These are phyloP conservation scores for Zaprionus inermis DNA, from an alignment of 1,140 invertebrate species.

Conservation along the genomic window DNA sequence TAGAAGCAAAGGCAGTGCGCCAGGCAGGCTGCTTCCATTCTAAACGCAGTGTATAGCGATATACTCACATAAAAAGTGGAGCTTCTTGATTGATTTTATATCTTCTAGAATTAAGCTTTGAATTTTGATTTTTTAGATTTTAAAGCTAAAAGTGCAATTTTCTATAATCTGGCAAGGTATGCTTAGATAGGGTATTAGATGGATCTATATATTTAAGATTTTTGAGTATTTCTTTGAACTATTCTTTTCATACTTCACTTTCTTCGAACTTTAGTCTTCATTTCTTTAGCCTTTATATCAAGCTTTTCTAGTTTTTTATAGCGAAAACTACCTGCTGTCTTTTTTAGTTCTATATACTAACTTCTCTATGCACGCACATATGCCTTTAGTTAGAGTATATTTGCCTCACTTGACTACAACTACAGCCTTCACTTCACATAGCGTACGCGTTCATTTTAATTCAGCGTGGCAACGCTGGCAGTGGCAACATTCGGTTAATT, in stretches of 20 bases:
- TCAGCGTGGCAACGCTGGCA: conserved; percentile 34
- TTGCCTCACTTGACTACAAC: neutral
- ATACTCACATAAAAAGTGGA: neutral
- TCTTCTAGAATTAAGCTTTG: neutral
- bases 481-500: conserved; percentile 71
- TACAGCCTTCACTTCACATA: conserved; percentile 27
- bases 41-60: neutral
- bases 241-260: no score
- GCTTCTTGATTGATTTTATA: neutral
- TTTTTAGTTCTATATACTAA: no score
- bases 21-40: neutral
- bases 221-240: no score
- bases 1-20: neutral
- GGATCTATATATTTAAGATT: no score
- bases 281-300: neutral
- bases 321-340: no score
- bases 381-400: neutral
- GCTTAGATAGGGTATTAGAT: no score
- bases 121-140: neutral
- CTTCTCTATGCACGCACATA: no score
- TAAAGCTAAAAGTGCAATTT: no score
- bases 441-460: conserved; percentile 47
- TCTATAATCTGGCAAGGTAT: no score
- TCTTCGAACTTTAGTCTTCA: neutral
- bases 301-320: no score